phyloP scores from a whole-genome alignment of 2,113 vertebrate species.

The Gymnarchus niloticus region DNA sequence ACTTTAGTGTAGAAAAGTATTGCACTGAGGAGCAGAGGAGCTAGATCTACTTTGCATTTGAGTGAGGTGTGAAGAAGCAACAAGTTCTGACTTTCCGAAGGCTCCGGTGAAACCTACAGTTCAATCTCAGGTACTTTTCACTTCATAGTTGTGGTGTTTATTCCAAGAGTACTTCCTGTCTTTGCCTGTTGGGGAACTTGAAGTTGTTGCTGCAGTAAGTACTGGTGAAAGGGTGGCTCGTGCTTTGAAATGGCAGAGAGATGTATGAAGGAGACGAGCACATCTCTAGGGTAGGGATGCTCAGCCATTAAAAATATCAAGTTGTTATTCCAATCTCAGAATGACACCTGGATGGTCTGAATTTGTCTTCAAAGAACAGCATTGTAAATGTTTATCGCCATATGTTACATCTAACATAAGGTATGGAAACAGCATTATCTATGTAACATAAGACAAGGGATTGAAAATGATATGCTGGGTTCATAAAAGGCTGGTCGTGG shows the following conservation, averaged over 20 bases:
- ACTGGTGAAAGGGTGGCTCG: no score
- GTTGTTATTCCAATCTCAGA: not conserved
- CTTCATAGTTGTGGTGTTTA: slow-evolving; percentile 48
- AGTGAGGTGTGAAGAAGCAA: slow-evolving; percentile 50
- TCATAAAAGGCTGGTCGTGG: slow-evolving; percentile 31
- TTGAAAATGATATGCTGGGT: slow-evolving; percentile 28
- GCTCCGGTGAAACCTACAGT: slow-evolving; percentile 66
- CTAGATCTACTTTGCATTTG: slow-evolving; percentile 62
- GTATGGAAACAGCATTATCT: slow-evolving; percentile 24
- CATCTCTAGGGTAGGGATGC: not conserved
- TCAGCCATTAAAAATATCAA: no score
- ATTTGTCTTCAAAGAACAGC: slow-evolving; percentile 12
- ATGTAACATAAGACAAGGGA: slow-evolving; percentile 29
- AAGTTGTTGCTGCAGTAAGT: no score
- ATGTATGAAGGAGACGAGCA: no score
- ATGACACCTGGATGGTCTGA: not conserved
- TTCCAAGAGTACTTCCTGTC: no score
- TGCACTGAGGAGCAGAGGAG: slow-evolving; percentile 35
- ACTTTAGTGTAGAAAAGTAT: slow-evolving; percentile 45
- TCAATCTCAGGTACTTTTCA: slow-evolving; percentile 55
- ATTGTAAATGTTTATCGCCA: slow-evolving; percentile 27
- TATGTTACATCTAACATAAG: slow-evolving; percentile 26
- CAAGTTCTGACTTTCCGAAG: slow-evolving; percentile 64
- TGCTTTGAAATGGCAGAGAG: no score
- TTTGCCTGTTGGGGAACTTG: no score